These are phyloP conservation scores for Phalacrocorax brasilianus DNA, from an alignment of 2,113 vertebrate genomes.

Conservation along the genomic window DNA sequence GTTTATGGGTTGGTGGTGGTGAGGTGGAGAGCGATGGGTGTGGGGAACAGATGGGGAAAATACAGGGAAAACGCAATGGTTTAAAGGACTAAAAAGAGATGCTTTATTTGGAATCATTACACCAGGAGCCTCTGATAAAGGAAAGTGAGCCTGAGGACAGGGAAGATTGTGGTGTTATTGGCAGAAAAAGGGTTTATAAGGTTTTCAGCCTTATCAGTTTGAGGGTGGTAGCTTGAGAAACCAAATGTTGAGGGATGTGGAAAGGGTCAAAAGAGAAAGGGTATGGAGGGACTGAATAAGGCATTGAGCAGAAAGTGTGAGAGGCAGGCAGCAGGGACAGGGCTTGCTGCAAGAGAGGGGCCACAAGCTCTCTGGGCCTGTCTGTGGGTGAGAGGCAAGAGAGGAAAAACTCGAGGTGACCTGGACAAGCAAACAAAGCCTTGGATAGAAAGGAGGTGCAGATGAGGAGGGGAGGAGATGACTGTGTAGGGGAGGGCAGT, in stretches of 20 bases:
- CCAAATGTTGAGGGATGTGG: background rate
- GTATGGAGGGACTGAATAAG: background rate
- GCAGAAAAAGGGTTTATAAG: background rate
- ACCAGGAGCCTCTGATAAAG: background rate
- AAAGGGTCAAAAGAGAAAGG: background rate
- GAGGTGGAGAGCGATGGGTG: background rate
- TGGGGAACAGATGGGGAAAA: background rate
- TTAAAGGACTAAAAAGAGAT: background rate
- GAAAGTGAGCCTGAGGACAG: background rate
- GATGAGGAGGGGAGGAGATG: background rate
- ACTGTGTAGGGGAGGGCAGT: too few species aligned
- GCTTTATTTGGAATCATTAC: background rate
- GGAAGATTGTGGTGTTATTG: background rate
- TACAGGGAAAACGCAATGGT: background rate
- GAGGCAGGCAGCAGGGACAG: background rate
- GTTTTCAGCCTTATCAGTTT: background rate
- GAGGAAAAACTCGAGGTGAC: background rate
- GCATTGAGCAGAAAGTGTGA: background rate
- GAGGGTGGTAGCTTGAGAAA: background rate
- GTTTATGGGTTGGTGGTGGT: background rate
- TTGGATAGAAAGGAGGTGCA: background rate
- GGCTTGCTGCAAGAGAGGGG: background rate
- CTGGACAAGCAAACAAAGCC: background rate
- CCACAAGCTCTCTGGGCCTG: accelerated
- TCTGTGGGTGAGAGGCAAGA: accelerated